Conservation (phyloP, 2,797 vertebrate genomes). For the Ataeniobius toweri region DNA sequence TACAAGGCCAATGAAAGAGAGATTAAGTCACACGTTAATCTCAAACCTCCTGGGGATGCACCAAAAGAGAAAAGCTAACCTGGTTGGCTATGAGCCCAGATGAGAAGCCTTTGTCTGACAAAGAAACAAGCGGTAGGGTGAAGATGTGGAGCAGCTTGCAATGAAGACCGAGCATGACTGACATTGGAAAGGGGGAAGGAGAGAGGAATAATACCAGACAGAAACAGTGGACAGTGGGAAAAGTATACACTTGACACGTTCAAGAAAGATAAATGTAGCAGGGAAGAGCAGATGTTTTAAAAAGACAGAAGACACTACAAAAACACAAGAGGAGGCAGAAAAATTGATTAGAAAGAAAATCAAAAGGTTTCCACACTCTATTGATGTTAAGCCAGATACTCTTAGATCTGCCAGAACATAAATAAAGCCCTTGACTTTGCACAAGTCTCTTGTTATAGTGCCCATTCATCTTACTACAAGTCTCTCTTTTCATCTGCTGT, state of each 20-base stretch:
- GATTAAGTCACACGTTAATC: slow-evolving; percentile 58
- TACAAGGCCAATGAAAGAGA: slow-evolving; percentile 18
- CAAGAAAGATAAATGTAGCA: slow-evolving; percentile 10
- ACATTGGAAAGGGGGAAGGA: slow-evolving; percentile 39
- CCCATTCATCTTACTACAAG: slow-evolving; percentile 56
- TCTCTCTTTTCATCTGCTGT: slow-evolving; percentile 58
- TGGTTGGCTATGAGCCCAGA: slow-evolving; percentile 70
- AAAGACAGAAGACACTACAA: slow-evolving; percentile 22
- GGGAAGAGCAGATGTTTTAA: slow-evolving; percentile 17
- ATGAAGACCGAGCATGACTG: slow-evolving; percentile 56
- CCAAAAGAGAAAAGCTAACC: slow-evolving; percentile 65
- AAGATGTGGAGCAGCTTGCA: slow-evolving; percentile 57
- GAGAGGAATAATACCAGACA: slow-evolving; percentile 36
- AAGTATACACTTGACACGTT: slow-evolving; percentile 59
- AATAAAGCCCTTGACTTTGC: slow-evolving; percentile 57
- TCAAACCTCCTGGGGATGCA: slow-evolving; percentile 60
- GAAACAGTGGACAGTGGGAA: slow-evolving; percentile 63
- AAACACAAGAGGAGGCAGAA: not conserved
- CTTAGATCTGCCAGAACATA: slow-evolving; percentile 47
- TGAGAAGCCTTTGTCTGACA: slow-evolving; percentile 66
- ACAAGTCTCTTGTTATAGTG: slow-evolving; percentile 36
- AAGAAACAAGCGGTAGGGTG: slow-evolving; percentile 68
- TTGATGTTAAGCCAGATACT: slow-evolving; percentile 41
- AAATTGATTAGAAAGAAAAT: slow-evolving; percentile 14
- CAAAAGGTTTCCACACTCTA: slow-evolving; percentile 38